These are phyloP conservation scores for Globodera ellingtonae DNA, from an alignment of 1,140 invertebrate genomes.

Conservation along the genomic window DNA sequence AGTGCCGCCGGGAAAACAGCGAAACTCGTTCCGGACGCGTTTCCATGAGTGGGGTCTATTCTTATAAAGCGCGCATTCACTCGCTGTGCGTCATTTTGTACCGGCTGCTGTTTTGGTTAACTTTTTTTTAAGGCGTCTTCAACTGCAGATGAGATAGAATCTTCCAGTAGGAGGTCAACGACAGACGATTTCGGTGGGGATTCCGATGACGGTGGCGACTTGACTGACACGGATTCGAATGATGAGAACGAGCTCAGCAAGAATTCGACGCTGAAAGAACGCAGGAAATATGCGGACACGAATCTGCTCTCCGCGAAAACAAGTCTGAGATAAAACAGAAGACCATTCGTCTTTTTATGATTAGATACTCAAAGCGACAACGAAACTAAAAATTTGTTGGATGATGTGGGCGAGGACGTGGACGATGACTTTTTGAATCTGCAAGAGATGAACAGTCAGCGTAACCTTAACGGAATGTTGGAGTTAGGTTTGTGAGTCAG, in stretches of 20 bases:
- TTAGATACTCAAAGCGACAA: slow-evolving; percentile 51
- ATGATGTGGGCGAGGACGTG: slow-evolving; percentile 48
- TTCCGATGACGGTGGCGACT: slow-evolving; percentile 31
- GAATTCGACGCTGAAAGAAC: slow-evolving; percentile 8
- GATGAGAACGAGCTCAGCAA: slow-evolving; percentile 17
- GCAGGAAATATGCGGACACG: slow-evolving; percentile 1
- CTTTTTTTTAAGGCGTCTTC: slow-evolving; percentile 38
- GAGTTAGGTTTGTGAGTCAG: slow-evolving; percentile 4
- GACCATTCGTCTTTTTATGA: slow-evolving; percentile 29
- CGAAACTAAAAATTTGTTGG: slow-evolving; percentile 47
- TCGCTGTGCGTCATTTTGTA: too few relatives aligned
- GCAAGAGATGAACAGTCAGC: slow-evolving; percentile 26
- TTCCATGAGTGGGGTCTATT: too few relatives aligned
- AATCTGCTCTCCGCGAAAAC: slow-evolving; percentile 1
- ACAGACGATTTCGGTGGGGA: slow-evolving; percentile 47
- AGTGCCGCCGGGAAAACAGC: too few relatives aligned
- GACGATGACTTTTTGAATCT: slow-evolving; percentile 42
- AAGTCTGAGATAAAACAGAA: slow-evolving; percentile 1
- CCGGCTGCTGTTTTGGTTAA: too few relatives aligned
- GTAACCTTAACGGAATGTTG: not conserved
- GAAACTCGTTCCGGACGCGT: too few relatives aligned
- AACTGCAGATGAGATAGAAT: slow-evolving; percentile 44
- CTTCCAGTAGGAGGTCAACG: slow-evolving; percentile 31
- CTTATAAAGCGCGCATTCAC: too few relatives aligned
- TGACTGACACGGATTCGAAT: slow-evolving; percentile 31